A percentile compares a stretch with the other conserved stretches of the same genome.
Evolutionary conservation across 2,113 vertebrate species (phyloP).

Genomic region (Cottus gobio): DNA sequence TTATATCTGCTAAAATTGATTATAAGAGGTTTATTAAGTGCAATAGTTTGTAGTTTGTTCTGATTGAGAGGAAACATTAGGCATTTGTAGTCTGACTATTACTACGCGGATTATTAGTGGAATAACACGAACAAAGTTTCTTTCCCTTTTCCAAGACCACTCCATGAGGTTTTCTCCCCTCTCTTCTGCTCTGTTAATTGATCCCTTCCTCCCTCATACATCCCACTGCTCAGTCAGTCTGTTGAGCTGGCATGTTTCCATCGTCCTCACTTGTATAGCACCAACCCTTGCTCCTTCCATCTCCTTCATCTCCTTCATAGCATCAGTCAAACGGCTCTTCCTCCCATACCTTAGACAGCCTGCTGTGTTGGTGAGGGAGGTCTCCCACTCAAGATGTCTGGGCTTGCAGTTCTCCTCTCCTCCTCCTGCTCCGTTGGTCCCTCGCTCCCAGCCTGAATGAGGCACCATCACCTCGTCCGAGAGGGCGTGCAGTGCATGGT

Average conservation of each 20-base stretch:
- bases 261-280: background rate
- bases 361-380: slow-evolving; percentile 93
- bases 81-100: background rate
- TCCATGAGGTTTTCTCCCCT: background rate
- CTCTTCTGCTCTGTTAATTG: slow-evolving; percentile 28
- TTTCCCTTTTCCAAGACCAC: background rate
- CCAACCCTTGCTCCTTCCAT: background rate
- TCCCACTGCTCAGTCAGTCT: slow-evolving; percentile 31
- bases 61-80: background rate
- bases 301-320: background rate
- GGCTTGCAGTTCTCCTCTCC: slow-evolving; percentile 91
- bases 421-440: slow-evolving; percentile 74
- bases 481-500: slow-evolving; percentile 91
- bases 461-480: slow-evolving; percentile 94
- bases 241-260: slow-evolving; percentile 28
- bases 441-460: slow-evolving; percentile 92
- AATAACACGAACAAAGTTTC: background rate
- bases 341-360: slow-evolving; percentile 92
- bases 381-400: slow-evolving; percentile 94
- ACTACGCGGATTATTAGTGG: background rate
- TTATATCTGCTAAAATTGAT: background rate
- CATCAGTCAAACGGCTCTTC: slow-evolving; percentile 1
- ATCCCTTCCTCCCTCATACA: slow-evolving; percentile 17
- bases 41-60: background rate
- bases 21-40: background rate